Base-by-base conservation (phyloP, 2,888 invertebrate species). In the Epinotia bilunana region DNA sequence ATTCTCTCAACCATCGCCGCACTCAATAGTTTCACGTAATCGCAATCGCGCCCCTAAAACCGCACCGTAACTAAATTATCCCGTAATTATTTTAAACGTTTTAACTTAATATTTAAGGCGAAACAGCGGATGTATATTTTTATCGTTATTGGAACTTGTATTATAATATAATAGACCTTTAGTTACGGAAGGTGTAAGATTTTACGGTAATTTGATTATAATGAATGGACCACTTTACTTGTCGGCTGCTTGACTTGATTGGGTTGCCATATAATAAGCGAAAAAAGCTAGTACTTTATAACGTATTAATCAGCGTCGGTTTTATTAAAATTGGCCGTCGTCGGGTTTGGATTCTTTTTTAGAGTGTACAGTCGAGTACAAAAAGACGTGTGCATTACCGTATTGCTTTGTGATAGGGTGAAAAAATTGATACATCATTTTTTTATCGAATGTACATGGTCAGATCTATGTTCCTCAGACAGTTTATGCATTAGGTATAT, bases 41-140 rank as follows among this genome's bases (percentile, higher is more conserved):
- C 33, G 9, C 16, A 23, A 49, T 76, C 79, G 82, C 61, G 64
- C 23, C 76, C 76, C 60, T 69, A 81, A 77, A 86, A 88, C 79
- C 16, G 69, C n/a, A 18, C 81, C 82, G 85, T 88, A 88, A 89
- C 80, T 82, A 91, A 92, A 92, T 90, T 89, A 84, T 89, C 83
- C 86, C 78, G 87, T 91, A 91, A 93, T 93, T 92, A 93, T 91
- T 92, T 91, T 93, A 93, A 93, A 92, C 93, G 93, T 83, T 91
- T 88, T 89, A 86, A 91, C 88, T 90, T 91, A 90, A 91, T 92
- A 91, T 91, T 90, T 89, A 89, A 91, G 88, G 89, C 81, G 86
- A 89, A 88, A 83, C 84, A 78, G 83, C 81, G 86, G 88, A 89
- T 88, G 86, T 83, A 88, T 88, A 89, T 90, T 90, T 91, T 91